phyloP scores from a whole-genome alignment of 1,140 invertebrate genomes.

The Cardiocondyla obscurior region DNA sequence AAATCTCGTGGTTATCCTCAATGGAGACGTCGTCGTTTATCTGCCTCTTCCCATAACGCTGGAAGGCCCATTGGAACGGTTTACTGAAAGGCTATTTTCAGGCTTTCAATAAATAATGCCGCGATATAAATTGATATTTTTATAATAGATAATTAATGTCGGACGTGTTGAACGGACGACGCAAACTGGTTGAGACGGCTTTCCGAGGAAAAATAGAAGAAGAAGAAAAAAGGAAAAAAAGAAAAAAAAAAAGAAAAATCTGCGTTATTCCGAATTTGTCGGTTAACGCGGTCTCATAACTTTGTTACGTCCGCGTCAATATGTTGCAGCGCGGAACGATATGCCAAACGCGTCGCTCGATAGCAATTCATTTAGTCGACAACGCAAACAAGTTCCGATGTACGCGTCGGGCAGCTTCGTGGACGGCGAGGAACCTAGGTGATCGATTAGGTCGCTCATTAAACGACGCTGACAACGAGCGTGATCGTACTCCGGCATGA shows the following conservation, averaged over 20 bases:
- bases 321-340: background rate
- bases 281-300: background rate
- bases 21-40: conserved; percentile 64
- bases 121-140: background rate
- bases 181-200: background rate
- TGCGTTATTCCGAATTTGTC: background rate
- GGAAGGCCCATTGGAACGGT: background rate
- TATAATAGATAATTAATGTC: background rate
- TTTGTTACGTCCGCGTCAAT: background rate
- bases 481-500: background rate
- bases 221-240: no score
- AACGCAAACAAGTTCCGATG: background rate
- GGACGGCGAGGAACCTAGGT: conserved; percentile 19
- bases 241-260: no score
- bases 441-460: conserved; percentile 25
- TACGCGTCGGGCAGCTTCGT: conserved; percentile 11
- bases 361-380: conserved; percentile 15
- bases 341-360: conserved; percentile 5
- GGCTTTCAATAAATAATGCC: background rate
- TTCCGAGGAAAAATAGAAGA: no score
- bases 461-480: background rate
- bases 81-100: background rate
- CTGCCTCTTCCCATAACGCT: conserved; percentile 2
- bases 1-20: conserved; percentile 72
- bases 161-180: background rate